Base-by-base conservation (phyloP, 64 coral and sea anemone genomes). In the Pocillopora verrucosa region DNA sequence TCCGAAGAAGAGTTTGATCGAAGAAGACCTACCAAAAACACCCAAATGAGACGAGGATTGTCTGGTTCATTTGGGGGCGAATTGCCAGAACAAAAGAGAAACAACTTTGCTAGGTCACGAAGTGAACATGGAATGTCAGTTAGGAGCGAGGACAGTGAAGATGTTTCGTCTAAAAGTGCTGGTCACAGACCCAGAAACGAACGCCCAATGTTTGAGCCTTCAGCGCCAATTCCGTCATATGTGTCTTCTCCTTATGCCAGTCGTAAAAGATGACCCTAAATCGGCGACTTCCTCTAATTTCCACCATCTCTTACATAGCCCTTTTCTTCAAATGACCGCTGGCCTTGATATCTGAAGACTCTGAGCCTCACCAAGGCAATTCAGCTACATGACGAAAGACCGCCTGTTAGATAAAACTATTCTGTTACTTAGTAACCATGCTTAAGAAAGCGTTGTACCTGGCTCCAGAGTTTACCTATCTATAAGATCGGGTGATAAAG, bases 51-150 rank as follows among this genome's bases (percentile, higher is more conserved):
- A 70, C 68, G 81, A 57, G 35, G 62, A 56, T 56, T 56, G 36
- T 70, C 81, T 69, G 34, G 63, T 16, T 70, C 63, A 19, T 84
- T 72, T 38, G 81, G 69, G 1, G n/a, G 36, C 24, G 63, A 84
- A 6, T 10, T 5, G 68, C 17, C 69, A 4, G 36, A 41, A 3
- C 51, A 51, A 2, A 84, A 56, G 20, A 84, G 64, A 51, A 69
- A 65, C 22, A 45, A 84, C 25, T 84, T 84, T 14, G 38, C 64
- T 35, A 65, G 81, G 13, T 70, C 81, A 11, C 64, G 64, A 10
- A 84, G 64, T 57, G 81, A 84, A 56, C 81, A 84, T 84, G 64
- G 81, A 1, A 84, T 84, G 20, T 56, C 14, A 35, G 78, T 80
- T 35, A 26, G 4, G 22, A 57, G 64, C 22, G 22, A 84, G 15